phyloP scores from a whole-genome alignment of 2,797 vertebrate species.

The Alosa sapidissima region DNA sequence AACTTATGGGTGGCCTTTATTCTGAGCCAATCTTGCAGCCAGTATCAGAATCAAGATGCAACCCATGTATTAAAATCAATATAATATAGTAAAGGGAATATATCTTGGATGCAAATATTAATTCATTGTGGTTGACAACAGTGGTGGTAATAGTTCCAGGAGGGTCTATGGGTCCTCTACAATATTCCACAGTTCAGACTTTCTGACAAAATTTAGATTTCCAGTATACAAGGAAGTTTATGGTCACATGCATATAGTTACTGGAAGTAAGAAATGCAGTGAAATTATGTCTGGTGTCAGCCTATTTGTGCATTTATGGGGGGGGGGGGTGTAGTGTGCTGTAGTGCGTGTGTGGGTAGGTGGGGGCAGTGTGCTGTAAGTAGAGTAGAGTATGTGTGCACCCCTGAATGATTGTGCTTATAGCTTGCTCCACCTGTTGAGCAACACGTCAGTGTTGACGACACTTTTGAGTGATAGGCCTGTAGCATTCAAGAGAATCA shows the following conservation, averaged over 20 bases:
- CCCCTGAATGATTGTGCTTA: not conserved
- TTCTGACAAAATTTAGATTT: not conserved
- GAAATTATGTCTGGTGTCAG: too few relatives aligned
- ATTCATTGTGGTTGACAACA: not conserved
- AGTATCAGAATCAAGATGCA: not conserved
- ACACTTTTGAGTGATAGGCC: not conserved
- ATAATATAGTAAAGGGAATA: not conserved
- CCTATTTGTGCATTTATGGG: too few relatives aligned
- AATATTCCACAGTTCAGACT: not conserved
- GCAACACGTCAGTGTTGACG: not conserved
- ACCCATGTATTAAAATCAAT: not conserved
- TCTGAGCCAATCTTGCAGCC: not conserved
- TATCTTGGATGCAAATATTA: not conserved
- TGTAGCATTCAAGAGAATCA: not conserved
- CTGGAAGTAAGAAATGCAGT: too few relatives aligned
- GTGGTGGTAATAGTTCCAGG: not conserved
- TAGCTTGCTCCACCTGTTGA: not conserved
- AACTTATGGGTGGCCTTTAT: not conserved
- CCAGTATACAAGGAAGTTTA: not conserved
- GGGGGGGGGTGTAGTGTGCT: too few relatives aligned
- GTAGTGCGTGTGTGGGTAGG: too few relatives aligned
- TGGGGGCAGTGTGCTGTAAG: too few relatives aligned
- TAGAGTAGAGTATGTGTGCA: not conserved
- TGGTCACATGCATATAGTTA: too few relatives aligned
- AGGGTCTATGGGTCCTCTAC: not conserved